phyloP scores from a whole-genome alignment of 2,888 invertebrate species.

The Operophtera brumata region DNA sequence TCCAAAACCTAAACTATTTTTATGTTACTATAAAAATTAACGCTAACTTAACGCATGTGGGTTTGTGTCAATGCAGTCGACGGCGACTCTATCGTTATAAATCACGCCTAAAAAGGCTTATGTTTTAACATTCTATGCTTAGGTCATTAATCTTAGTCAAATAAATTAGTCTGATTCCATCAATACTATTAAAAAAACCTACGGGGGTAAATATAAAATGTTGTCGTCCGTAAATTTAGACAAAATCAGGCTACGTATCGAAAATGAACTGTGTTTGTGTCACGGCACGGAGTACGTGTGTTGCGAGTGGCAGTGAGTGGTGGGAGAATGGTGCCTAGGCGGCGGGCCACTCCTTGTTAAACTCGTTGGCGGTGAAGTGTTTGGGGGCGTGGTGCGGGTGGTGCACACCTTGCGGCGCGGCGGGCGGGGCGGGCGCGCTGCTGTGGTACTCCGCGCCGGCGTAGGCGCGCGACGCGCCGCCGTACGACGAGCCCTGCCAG shows the following conservation, averaged over 20 bases:
- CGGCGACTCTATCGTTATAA: slow-evolving; percentile 38
- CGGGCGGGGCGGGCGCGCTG: slow-evolving; percentile 49
- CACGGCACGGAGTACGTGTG: background rate
- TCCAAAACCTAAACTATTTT: slow-evolving; percentile 30
- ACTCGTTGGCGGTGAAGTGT: slow-evolving; percentile 78
- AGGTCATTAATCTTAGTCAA: slow-evolving; percentile 41
- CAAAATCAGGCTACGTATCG: slow-evolving; percentile 4
- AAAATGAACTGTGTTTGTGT: background rate
- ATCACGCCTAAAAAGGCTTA: slow-evolving; percentile 37
- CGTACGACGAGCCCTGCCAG: slow-evolving; percentile 77
- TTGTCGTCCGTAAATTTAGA: slow-evolving; percentile 16
- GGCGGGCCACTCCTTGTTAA: slow-evolving; percentile 81
- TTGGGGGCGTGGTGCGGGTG: slow-evolving; percentile 80
- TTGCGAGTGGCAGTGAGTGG: background rate
- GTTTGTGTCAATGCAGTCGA: slow-evolving; percentile 76
- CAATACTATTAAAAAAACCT: slow-evolving; percentile 10
- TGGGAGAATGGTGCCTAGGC: slow-evolving; percentile 49
- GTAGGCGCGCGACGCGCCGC: slow-evolving; percentile 72
- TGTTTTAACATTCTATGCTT: slow-evolving; percentile 39
- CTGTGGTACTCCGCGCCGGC: slow-evolving; percentile 71
- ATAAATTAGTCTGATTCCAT: slow-evolving; percentile 22
- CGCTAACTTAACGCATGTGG: slow-evolving; percentile 71
- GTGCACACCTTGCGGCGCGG: slow-evolving; percentile 76
- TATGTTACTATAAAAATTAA: slow-evolving; percentile 40
- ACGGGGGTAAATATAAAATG: slow-evolving; percentile 1